These are phyloP conservation scores for Alviniconcha strummeri DNA, from an alignment of 2,888 invertebrate genomes.

Conservation along the genomic window DNA sequence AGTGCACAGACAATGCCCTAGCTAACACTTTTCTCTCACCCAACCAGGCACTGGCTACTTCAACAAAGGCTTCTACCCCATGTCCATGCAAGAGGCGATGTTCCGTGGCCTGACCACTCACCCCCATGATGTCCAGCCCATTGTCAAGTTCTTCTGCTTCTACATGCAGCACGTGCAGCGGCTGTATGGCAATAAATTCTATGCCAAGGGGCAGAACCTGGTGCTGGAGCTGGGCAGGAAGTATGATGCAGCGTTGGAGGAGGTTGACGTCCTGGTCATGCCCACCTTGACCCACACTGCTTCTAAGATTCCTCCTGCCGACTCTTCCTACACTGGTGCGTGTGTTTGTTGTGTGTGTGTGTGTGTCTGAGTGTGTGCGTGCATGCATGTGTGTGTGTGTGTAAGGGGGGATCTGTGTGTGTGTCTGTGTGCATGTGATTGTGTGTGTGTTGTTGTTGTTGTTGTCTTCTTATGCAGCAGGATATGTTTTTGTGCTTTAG, in stretches of 20 bases:
- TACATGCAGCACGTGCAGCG: conserved; percentile 45
- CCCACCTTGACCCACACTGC: conserved; percentile 54
- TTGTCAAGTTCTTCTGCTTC: conserved; percentile 42
- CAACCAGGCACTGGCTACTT: conserved; percentile 43
- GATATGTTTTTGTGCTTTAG: too few relatives aligned
- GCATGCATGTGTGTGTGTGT: background rate
- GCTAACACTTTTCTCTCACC: too few relatives aligned
- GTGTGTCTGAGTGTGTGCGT: too few relatives aligned
- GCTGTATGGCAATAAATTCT: conserved; percentile 50
- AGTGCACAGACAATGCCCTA: too few relatives aligned
- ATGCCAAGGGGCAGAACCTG: conserved; percentile 52
- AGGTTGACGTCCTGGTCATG: conserved; percentile 60
- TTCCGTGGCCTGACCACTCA: conserved; percentile 39
- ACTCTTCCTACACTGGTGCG: conserved; percentile 36
- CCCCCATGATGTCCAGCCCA: conserved; percentile 42
- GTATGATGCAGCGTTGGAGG: conserved; percentile 51
- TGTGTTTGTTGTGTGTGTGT: too few relatives aligned
- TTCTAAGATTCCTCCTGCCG: conserved; percentile 37
- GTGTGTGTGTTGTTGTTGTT: too few relatives aligned
- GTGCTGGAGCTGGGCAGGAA: conserved; percentile 39
- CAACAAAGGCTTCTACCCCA: conserved; percentile 46
- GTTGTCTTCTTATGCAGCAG: too few relatives aligned
- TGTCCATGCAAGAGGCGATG: conserved; percentile 45
- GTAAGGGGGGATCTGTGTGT: background rate
- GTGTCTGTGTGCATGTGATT: too few relatives aligned